These are phyloP conservation scores for Neomorphus geoffroyi DNA, from an alignment of 2,797 vertebrate genomes.

Conservation along the genomic window DNA sequence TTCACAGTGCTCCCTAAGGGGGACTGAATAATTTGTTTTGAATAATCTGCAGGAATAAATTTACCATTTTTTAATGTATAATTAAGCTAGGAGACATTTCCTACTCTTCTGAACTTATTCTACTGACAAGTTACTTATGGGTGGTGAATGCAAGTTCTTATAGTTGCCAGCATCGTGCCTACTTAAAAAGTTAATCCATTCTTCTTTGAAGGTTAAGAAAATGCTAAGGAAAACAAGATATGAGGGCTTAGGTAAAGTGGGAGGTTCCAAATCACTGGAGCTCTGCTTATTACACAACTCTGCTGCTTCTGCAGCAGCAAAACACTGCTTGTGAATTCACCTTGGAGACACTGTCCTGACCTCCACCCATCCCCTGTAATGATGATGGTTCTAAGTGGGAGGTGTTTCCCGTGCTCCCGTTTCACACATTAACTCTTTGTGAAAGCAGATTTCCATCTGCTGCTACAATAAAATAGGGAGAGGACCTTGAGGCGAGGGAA, in stretches of 20 bases:
- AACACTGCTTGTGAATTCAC: neutral
- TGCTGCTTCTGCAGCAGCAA: slow-evolving; percentile 17
- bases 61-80: slow-evolving; percentile 34
- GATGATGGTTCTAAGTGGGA: neutral
- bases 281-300: neutral
- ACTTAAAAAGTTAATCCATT: slow-evolving; percentile 25
- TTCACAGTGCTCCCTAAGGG: neutral
- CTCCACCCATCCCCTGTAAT: neutral
- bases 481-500: neutral
- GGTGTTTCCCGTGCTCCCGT: neutral
- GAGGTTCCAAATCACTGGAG: slow-evolving; percentile 28
- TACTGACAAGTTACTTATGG: neutral
- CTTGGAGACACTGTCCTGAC: neutral
- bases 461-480: neutral
- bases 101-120: neutral
- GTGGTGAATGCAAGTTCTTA: neutral
- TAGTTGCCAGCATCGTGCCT: neutral
- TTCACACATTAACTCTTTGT: neutral
- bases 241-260: neutral
- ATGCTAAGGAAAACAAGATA: slow-evolving; percentile 28
- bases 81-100: neutral
- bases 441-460: neutral
- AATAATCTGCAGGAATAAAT: slow-evolving; percentile 36
- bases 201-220: slow-evolving; percentile 41
- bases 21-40: neutral